Evolutionary conservation across 2,113 vertebrate species (phyloP), one percentile per base, ranked within the genome.

Genomic region (Willisornis vidua): DNA sequence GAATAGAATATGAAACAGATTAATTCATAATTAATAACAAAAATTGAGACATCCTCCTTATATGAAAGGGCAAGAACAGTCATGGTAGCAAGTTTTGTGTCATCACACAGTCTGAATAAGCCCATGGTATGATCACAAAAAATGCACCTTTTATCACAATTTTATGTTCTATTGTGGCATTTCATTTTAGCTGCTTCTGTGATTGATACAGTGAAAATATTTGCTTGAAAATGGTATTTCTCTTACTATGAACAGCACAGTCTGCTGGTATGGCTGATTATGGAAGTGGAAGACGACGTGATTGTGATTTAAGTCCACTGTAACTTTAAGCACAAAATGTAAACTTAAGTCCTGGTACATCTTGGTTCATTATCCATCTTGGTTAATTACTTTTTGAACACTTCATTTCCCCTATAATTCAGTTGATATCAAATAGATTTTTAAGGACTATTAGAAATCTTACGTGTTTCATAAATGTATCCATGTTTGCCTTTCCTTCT

Each of bases 391-490:
- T 37, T 78, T 52, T 71, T 75, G 19, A 33, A 63, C 10, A 58
- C 17, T 33, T 26, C 5, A 29, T 63, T 93, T 80, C 14, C 33
- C 20, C 3, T 31, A 2, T 48, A 54, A 59, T 89, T 73, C 14
- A 31, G 11, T 82, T 82, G 48, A 17, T 82, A 48, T 26, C 8
- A 45, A 71, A 57, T 39, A 41, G 12, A 23, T 49, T 71, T 79
- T 61, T n/a, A 57, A 62, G 10, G 7, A 54, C 19, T 75, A 8
- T 52, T 89, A 35, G 46, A 66, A 66, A 58, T 57, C 3, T 22
- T 57, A 19, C 1, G 0, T 1, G 0, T 66, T n/a, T 82, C 19
- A 12, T 52, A 62, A 66, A n/a, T 43, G 6, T 80, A 41, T 31
- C 19, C 1, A 1, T 57, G n/a, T 46, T 83, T 76, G 10, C 77